phyloP scores from a whole-genome alignment of 2,797 vertebrate species.

The Falco concolor region DNA sequence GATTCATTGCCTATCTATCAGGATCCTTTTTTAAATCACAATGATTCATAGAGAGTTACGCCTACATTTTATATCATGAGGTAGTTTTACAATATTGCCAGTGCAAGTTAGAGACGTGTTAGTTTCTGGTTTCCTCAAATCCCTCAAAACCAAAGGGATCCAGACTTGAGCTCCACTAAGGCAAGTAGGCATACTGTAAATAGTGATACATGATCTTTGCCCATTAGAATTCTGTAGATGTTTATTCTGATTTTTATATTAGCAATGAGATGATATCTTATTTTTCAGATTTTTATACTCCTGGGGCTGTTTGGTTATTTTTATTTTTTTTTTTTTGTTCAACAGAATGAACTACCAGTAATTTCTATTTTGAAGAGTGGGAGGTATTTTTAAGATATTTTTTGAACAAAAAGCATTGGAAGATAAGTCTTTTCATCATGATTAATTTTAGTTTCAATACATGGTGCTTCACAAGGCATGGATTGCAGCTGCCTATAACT shows the following conservation, averaged over 20 bases:
- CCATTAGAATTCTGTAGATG: background rate
- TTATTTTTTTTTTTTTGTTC: background rate
- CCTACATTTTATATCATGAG: constrained; percentile 78
- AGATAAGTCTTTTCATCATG: background rate
- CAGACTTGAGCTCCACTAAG: background rate
- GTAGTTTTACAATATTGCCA: background rate
- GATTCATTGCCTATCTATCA: constrained; percentile 66
- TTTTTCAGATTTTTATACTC: background rate
- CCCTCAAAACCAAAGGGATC: background rate
- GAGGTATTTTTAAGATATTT: background rate
- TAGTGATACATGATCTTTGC: background rate
- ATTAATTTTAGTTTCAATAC: background rate
- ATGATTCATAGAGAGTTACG: constrained; percentile 56
- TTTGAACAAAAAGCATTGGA: background rate
- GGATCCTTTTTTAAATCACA: constrained; percentile 49
- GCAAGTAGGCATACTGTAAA: background rate
- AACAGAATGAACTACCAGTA: background rate
- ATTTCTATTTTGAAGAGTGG: background rate
- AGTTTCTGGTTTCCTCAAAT: background rate
- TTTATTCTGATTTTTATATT: background rate
- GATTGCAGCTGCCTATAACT: background rate
- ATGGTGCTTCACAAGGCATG: background rate
- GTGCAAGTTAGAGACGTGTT: background rate
- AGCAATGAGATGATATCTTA: background rate
- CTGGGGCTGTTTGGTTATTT: background rate